Base-by-base conservation (phyloP, 2,797 vertebrate species). In the Aratinga solstitialis region DNA sequence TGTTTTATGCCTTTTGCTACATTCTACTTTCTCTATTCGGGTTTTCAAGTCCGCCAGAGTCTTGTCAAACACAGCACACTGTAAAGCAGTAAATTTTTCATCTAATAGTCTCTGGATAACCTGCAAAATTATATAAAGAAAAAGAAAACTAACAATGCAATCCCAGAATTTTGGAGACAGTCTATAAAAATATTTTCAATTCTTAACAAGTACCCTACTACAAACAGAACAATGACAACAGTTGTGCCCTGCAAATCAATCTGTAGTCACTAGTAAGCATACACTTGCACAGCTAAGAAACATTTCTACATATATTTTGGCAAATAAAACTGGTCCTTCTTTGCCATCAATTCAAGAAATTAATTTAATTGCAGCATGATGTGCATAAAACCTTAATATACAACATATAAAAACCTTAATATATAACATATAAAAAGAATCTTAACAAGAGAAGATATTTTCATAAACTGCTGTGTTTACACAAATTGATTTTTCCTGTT, bases 1-100 rank as follows among this genome's bases (percentile, higher is more conserved):
- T 90, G 98, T 97, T 97, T 99, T 99, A 96, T 99, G 99, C 96
- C 99, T 99, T 51, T 98, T 98, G 96, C 96, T 98, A 96, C 98
- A 99, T 93, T 99, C 99, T 2, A 99, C 98, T 95, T 99, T 99
- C 61, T 99, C 99, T 92, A 99, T 99, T 93, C 99, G 98, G 23
- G 98, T 98, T 97, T 99, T 99, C 75, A 99, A 96, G 89, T 99
- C 99, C 77, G 98, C 98, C 81, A 99, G 97, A 94, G 97, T 97
- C 95, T 98, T 98, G 94, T 99, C 99, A 94, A 99, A 99, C 56
- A 99, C 98, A 5, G 98, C 98, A 96, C 98, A 97, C 84, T 99
- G 98, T 80, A 99, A 94, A 13, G 97, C 97, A 74, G 90, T 98
- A 83, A 99, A 95, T 71, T 98, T 99, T 94, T 99, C 99, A 96